A percentile compares a stretch with the other conserved stretches of the same genome.
phyloP scores from a whole-genome alignment of 2,888 invertebrate genomes.

The Hypsopygia costalis region DNA sequence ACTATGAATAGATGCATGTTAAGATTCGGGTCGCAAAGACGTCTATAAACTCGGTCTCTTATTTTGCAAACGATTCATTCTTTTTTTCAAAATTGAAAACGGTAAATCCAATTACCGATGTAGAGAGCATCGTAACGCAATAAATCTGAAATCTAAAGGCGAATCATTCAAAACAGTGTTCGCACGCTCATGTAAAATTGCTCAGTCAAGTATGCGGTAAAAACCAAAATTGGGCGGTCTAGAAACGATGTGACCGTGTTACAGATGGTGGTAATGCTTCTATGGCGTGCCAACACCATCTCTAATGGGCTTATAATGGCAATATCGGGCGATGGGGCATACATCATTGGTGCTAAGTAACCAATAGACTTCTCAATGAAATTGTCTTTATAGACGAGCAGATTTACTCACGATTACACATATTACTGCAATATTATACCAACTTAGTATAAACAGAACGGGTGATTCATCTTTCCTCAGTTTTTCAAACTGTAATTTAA shows the following conservation, averaged over 20 bases:
- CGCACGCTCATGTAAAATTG: slow-evolving; percentile 59
- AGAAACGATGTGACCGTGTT: slow-evolving; percentile 76
- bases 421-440: slow-evolving; percentile 18
- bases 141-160: slow-evolving; percentile 38
- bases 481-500: neutral
- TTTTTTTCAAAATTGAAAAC: slow-evolving; percentile 42
- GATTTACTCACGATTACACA: slow-evolving; percentile 36
- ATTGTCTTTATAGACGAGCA: slow-evolving; percentile 54
- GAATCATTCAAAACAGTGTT: slow-evolving; percentile 46
- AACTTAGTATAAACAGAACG: neutral
- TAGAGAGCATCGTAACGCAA: slow-evolving; percentile 35
- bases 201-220: slow-evolving; percentile 52
- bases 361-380: slow-evolving; percentile 67
- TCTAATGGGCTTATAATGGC: slow-evolving; percentile 75
- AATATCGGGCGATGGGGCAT: slow-evolving; percentile 48
- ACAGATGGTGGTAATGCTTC: slow-evolving; percentile 63
- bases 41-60: slow-evolving; percentile 33
- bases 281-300: slow-evolving; percentile 68
- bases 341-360: slow-evolving; percentile 62
- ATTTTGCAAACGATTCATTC: slow-evolving; percentile 36
- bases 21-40: slow-evolving; percentile 33
- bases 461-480: neutral
- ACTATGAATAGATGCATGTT: slow-evolving; percentile 27
- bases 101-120: slow-evolving; percentile 48
- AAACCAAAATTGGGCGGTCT: slow-evolving; percentile 64